These are phyloP conservation scores for Athalia rosae DNA, from an alignment of 2,888 invertebrate species.

Conservation along the genomic window DNA sequence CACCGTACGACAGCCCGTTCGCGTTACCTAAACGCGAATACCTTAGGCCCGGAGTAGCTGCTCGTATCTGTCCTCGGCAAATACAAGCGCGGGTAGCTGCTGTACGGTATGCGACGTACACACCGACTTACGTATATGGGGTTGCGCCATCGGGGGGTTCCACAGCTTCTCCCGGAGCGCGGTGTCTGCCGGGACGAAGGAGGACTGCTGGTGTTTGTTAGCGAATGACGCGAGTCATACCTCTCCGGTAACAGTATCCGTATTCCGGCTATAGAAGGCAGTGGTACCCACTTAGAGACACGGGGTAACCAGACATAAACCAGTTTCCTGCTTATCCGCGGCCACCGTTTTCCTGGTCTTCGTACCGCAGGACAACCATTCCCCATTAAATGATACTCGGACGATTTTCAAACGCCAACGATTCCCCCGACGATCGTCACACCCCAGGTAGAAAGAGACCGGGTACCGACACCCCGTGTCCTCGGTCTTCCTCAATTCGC, in stretches of 20 bases:
- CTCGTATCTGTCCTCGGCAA: neutral
- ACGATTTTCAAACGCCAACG: conserved; percentile 44
- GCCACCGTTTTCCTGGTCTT: conserved; percentile 68
- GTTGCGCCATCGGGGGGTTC: neutral
- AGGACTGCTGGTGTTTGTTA: conserved; percentile 31
- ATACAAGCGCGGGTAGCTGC: conserved; percentile 37
- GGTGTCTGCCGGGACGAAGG: neutral
- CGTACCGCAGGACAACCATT: conserved; percentile 58
- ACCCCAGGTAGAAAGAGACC: conserved; percentile 42
- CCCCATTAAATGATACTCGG: conserved; percentile 66
- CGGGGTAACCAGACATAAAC: conserved; percentile 68
- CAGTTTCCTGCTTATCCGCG: conserved; percentile 71
- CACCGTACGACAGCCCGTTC: conserved; percentile 38
- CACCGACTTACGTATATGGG: neutral
- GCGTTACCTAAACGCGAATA: conserved; percentile 52
- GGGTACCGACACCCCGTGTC: conserved; percentile 10
- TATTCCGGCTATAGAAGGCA: conserved; percentile 45
- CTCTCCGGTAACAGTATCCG: conserved; percentile 35
- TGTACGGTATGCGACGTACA: conserved; percentile 31
- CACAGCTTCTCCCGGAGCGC: neutral
- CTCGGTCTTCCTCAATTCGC: conserved; percentile 37
- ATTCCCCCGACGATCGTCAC: conserved; percentile 47
- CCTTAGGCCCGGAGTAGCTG: conserved; percentile 9
- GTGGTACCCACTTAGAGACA: conserved; percentile 55
- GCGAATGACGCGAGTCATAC: conserved; percentile 34